A percentile compares a stretch with the other conserved stretches of the same genome.
Conservation (phyloP, 30 jellyfish, hydroid and myxozoan species). For the Sanderia malayensis region DNA sequence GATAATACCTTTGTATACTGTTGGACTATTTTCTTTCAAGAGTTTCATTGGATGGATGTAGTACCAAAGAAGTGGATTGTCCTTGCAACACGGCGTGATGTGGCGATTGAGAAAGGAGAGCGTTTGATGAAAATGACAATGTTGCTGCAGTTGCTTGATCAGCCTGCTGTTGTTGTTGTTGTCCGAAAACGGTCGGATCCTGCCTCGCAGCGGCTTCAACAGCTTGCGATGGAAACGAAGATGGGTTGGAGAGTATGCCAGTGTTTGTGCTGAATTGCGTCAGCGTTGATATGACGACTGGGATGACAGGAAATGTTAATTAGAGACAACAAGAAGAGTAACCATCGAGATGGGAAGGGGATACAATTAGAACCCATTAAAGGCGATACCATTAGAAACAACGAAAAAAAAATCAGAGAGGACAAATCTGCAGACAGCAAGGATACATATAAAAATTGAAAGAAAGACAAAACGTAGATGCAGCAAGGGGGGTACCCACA, state of each 20-base stretch:
- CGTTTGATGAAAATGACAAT: background rate
- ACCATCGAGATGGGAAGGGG: too few species aligned
- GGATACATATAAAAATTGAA: too few species aligned
- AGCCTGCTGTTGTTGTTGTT: too few species aligned
- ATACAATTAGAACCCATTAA: too few species aligned
- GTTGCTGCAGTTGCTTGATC: background rate
- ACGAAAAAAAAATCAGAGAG: too few species aligned
- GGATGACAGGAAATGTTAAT: background rate
- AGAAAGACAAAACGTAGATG: too few species aligned
- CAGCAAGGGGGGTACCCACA: too few species aligned
- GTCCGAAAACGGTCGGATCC: constrained; percentile 59
- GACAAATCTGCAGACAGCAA: too few species aligned
- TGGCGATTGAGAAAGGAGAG: background rate
- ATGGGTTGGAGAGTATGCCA: constrained; percentile 48
- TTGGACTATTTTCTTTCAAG: background rate
- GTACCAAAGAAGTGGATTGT: background rate
- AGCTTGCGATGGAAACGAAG: constrained; percentile 57
- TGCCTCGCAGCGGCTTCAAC: constrained; percentile 24
- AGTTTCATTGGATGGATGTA: background rate
- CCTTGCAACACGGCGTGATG: background rate
- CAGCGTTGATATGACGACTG: constrained; percentile 54
- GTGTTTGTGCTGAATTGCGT: constrained; percentile 66
- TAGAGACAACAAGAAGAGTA: too few species aligned
- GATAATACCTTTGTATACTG: too few species aligned
- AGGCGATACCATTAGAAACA: too few species aligned